Evolutionary conservation across 2,888 invertebrate genomes (phyloP).

Genomic region (Capitulum mitella): DNA sequence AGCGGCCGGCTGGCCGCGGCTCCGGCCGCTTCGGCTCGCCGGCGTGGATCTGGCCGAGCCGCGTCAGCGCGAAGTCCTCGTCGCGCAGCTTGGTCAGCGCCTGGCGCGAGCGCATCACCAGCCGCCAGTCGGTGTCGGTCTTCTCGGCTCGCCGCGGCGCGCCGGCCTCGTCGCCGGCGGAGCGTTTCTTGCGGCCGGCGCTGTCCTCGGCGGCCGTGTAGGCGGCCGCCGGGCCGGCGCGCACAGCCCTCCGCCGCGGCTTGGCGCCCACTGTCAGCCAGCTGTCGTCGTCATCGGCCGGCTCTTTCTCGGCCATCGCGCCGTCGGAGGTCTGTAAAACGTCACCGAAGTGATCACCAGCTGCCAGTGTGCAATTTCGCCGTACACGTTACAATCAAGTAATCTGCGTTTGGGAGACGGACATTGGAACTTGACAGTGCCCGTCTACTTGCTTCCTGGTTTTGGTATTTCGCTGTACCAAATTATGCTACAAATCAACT

Average conservation of each 20-base stretch:
- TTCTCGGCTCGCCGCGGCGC: not conserved
- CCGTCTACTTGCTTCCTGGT: too few species aligned
- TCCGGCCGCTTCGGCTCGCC: not conserved
- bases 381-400: too few species aligned
- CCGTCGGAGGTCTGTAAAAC: too few species aligned
- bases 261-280: not conserved
- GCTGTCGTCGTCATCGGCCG: not conserved
- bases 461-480: too few species aligned
- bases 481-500: too few species aligned
- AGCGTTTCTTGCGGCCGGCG: not conserved
- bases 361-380: too few species aligned
- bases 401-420: too few species aligned
- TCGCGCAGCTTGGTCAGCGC: constrained; percentile 9
- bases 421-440: too few species aligned
- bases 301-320: not conserved
- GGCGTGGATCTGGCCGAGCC: not conserved
- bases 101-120: constrained; percentile 15
- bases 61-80: constrained; percentile 15
- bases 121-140: not conserved
- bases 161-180: not conserved
- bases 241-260: not conserved
- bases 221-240: not conserved
- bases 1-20: not conserved
- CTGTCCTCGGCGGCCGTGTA: not conserved
- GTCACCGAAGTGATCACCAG: too few species aligned